These are phyloP conservation scores for Xiphophorus hellerii DNA, from an alignment of 2,113 vertebrate species.

Conservation along the genomic window DNA sequence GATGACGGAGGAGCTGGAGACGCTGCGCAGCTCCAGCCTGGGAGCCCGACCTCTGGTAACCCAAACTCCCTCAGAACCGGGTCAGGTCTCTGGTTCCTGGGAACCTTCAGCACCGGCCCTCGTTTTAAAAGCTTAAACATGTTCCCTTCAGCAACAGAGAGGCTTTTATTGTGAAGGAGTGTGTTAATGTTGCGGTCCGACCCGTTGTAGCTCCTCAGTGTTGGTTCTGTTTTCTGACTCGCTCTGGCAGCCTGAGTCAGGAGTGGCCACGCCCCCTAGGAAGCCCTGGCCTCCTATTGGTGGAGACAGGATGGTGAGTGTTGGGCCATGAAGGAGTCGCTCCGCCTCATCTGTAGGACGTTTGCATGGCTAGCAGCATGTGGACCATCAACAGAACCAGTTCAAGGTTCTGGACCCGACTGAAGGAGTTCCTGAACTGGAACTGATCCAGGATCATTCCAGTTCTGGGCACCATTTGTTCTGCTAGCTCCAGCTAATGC, in stretches of 20 bases:
- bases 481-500: no score
- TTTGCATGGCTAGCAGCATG: constrained; percentile 53
- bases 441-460: background rate
- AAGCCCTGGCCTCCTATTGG: constrained; percentile 70
- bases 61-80: background rate
- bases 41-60: constrained; percentile 90
- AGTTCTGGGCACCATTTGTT: background rate
- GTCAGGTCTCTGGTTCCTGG: background rate
- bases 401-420: background rate
- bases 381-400: constrained; percentile 7
- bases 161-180: constrained; percentile 7
- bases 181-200: background rate
- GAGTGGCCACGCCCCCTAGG: constrained; percentile 70
- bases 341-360: background rate
- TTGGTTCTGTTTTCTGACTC: constrained; percentile 32
- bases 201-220: background rate
- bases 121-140: no score
- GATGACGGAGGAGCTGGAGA: constrained; percentile 97
- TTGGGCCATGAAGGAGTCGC: constrained; percentile 16
- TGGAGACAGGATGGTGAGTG: constrained; percentile 76
- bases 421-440: background rate
- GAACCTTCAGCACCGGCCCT: no score
- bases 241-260: constrained; percentile 60
- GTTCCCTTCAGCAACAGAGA: background rate
- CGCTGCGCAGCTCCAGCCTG: constrained; percentile 89